Evolutionary conservation across 2,113 vertebrate genomes (phyloP), one percentile per base, ranked within the genome.

Genomic region (Scomber scombrus): DNA sequence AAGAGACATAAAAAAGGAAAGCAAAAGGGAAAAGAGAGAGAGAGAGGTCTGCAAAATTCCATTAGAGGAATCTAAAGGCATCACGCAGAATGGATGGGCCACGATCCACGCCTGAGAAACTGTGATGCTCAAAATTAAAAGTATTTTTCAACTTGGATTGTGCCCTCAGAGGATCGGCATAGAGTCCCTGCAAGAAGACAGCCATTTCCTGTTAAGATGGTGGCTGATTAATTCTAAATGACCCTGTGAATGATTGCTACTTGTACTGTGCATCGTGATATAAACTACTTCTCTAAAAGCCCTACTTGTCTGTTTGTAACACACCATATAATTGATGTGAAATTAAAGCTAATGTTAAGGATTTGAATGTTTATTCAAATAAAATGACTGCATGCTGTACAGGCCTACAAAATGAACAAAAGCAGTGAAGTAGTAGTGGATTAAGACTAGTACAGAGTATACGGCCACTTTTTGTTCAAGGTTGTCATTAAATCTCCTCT

Each of bases 121-220:
- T 64, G 60, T 65, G 66, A 84, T 15, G 49, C 86, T 90, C 87
- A 81, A 93, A 94, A 94, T 94, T 92, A 94, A 93, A 95, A 90
- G 88, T 90, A 94, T 93, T 91, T 93, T 92, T 94, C 92, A 93
- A 89, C 85, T 85, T 58, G 60, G 69, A 88, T 65, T 82, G 49
- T 76, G 74, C 76, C 86, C 78, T 85, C 43, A 23, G 80, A 90
- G 78, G 50, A 90, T 85, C 65, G 64, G 75, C 74, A 60, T 54
- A 66, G 54, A 54, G 67, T 72, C 57, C 60, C 50, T 19, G 18
- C 66, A 67, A 66, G 70, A 82, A 71, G 70, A 78, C 15, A 61
- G 31, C 14, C 45, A 11, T 75, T 75, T 80, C 60, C 74, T 87
- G 79, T 71, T 57, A 69, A 71, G 64, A 78, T 55, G 60, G 47